Evolutionary conservation across 2,888 invertebrate species (phyloP), one percentile per base, ranked within the genome.

Genomic region (Orchesella flavescens): DNA sequence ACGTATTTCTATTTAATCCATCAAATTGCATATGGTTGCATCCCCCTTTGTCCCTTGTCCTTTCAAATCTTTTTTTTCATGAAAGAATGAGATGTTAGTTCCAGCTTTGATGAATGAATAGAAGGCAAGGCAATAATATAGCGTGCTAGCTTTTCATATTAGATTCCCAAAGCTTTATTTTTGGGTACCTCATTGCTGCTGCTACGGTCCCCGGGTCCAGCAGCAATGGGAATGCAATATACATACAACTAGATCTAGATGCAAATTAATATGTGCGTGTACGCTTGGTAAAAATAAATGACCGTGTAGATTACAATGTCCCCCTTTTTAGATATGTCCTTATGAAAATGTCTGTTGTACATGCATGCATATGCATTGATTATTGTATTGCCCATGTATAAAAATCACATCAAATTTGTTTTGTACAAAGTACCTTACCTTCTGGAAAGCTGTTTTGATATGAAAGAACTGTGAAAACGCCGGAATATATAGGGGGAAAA

Each of bases 361-460:
- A 24, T 65, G 65, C 65, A n/a, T 43, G 44, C 66, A 66, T 66
- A 61, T 61, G 21, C 21, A 57, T 57, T 13, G 53, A 53, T 53
- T 53, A 15, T 53, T 53, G n/a, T 53, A n/a, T 17, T 53, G 15
- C 53, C 53, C 24, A 61, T 61, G 24, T 61, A 55, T 34, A 68
- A 71, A 73, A 21, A 55, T 73, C 44, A 66, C 34, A 59, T 57
- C 44, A 80, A 78, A 73, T 80, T 80, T 80, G 80, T 80, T 66
- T 23, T 17, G 34, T 34, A 34, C 34, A 34, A 80, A 73, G 57
- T 73, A 44, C 65, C 79, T n/a, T 73, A 65, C 72, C 24, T 63
- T 68, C 24, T 24, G 23, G 13, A 80, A 59, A 24, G 15, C 61
- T 34, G 55, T 44, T 44, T 13, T 34, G 59, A 57, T 77, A 68